A percentile compares a stretch with the other conserved stretches of the same genome.
Conservation (phyloP, 2,888 invertebrate species). For the Caenorhabditis macrosperma region DNA sequence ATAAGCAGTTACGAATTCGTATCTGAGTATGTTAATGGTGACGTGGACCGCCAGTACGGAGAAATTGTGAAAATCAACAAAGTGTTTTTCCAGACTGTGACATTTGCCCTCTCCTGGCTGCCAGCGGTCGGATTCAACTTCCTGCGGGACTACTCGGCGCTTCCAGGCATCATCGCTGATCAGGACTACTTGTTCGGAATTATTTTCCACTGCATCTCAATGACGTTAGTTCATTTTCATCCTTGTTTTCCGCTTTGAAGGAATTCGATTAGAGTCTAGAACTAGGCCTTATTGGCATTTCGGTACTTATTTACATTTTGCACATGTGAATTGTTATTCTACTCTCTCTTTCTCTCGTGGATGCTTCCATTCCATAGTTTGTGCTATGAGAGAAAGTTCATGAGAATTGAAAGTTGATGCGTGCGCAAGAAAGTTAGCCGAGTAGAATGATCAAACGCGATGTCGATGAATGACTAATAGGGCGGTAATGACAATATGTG, state of each 20-base stretch:
- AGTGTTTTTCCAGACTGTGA: slow-evolving; percentile 82
- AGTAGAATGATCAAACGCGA: slow-evolving; percentile 50
- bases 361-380: too few species aligned
- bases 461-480: slow-evolving; percentile 32
- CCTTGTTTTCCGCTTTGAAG: too few species aligned
- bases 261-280: not conserved
- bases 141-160: slow-evolving; percentile 75
- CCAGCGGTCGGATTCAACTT: slow-evolving; percentile 81
- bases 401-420: slow-evolving; percentile 8
- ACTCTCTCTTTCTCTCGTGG: too few species aligned
- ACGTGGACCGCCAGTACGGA: too few species aligned
- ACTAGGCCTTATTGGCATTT: too few species aligned
- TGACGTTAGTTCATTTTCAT: slow-evolving; percentile 65
- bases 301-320: not conserved
- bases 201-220: slow-evolving; percentile 79
- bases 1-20: not conserved
- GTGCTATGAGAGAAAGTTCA: slow-evolving; percentile 7
- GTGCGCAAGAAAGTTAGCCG: slow-evolving; percentile 5
- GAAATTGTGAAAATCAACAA: not conserved
- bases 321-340: too few species aligned
- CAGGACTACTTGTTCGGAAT: slow-evolving; percentile 78
- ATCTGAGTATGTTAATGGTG: too few species aligned
- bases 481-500: slow-evolving; percentile 8
- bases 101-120: slow-evolving; percentile 92
- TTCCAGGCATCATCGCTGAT: slow-evolving; percentile 69